phyloP scores from a whole-genome alignment of 2,888 invertebrate genomes.

The Meandrusa payeni region DNA sequence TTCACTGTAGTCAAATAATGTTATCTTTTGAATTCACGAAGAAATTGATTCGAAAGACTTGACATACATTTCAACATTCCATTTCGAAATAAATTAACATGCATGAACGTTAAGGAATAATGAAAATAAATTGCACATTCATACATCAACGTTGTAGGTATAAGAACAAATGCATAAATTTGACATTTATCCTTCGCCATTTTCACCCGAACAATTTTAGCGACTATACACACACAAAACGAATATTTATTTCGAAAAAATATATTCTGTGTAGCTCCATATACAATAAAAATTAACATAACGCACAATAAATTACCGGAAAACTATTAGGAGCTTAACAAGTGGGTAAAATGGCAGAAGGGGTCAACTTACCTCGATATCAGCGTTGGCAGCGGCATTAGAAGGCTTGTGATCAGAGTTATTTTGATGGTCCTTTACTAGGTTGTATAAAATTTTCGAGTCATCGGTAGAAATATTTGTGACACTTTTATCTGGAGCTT shows the following conservation, averaged over 20 bases:
- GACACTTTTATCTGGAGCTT: slow-evolving; percentile 85
- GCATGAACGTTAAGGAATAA: not conserved
- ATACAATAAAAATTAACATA: slow-evolving; percentile 10
- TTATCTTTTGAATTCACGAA: no score
- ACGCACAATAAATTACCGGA: slow-evolving; percentile 5
- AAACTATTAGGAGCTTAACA: slow-evolving; percentile 33
- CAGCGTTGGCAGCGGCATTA: slow-evolving; percentile 52
- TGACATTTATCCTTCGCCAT: slow-evolving; percentile 58
- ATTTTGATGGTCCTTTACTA: slow-evolving; percentile 61
- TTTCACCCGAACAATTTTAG: slow-evolving; percentile 44
- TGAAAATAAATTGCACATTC: slow-evolving; percentile 2
- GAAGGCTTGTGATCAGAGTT: slow-evolving; percentile 63
- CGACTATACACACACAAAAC: slow-evolving; percentile 22
- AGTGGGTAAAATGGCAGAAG: slow-evolving; percentile 53
- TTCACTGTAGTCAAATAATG: no score
- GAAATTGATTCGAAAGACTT: no score
- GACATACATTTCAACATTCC: not conserved
- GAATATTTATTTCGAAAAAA: not conserved
- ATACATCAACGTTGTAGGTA: slow-evolving; percentile 9
- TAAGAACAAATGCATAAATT: slow-evolving; percentile 36
- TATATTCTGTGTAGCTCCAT: not conserved
- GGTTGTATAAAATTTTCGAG: slow-evolving; percentile 67
- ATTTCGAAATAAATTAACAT: slow-evolving; percentile 4
- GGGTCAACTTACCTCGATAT: slow-evolving; percentile 71
- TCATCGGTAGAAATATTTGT: slow-evolving; percentile 66